A percentile compares a stretch with the other conserved stretches of the same genome.
Conservation (phyloP, 2,113 vertebrate genomes). For the Corydoras maculifer region DNA sequence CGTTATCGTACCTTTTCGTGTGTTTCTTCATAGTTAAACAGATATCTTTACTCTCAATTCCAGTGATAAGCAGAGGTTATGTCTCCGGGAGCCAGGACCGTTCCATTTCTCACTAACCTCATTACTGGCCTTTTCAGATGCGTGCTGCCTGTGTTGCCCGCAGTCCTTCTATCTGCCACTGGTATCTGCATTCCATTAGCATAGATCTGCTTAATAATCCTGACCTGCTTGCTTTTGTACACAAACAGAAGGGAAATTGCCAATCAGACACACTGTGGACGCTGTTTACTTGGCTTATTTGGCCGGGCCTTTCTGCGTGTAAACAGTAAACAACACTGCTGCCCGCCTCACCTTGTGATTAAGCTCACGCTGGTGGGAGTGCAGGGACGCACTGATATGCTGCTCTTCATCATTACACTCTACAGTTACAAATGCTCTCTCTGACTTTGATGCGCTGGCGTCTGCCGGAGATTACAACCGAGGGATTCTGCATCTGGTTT, state of each 20-base stretch:
- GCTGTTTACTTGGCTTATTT: constrained; percentile 48
- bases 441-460: constrained; percentile 25
- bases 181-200: constrained; percentile 41
- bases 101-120: constrained; percentile 6
- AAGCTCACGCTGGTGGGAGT: constrained; percentile 29
- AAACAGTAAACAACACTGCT: constrained; percentile 37
- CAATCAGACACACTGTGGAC: constrained; percentile 38
- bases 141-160: background rate
- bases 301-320: constrained; percentile 27
- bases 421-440: constrained; percentile 45
- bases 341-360: constrained; percentile 28
- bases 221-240: constrained; percentile 33
- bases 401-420: constrained; percentile 41
- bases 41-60: constrained; percentile 3
- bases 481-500: constrained; percentile 1
- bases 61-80: constrained; percentile 23
- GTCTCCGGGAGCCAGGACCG: background rate
- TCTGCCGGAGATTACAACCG: constrained; percentile 8
- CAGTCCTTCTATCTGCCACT: constrained; percentile 19
- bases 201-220: constrained; percentile 43
- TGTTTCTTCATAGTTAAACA: background rate
- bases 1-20: background rate
- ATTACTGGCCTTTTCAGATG: constrained; percentile 25
- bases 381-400: constrained; percentile 10
- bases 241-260: constrained; percentile 40